These are phyloP conservation scores for Dreissena polymorpha DNA, from an alignment of 1,140 invertebrate genomes.

Conservation along the genomic window DNA sequence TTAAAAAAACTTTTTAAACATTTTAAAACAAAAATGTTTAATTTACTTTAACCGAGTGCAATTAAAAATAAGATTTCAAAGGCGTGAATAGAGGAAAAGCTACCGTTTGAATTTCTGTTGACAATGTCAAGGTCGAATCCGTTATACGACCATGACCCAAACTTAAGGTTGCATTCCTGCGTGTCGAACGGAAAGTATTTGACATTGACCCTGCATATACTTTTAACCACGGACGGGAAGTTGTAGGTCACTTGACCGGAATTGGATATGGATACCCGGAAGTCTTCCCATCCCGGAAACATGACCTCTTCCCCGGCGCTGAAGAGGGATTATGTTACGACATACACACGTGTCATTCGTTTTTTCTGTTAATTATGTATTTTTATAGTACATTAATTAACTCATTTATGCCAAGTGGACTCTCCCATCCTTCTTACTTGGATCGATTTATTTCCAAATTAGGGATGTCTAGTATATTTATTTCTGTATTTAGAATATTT, in stretches of 20 bases:
- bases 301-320: slow-evolving; percentile 51
- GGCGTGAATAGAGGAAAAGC: not conserved
- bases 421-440: too few species aligned
- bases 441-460: too few species aligned
- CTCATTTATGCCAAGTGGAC: too few species aligned
- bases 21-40: too few species aligned
- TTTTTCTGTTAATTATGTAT: too few species aligned
- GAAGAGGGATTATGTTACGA: too few species aligned
- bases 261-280: slow-evolving; percentile 7
- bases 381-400: too few species aligned
- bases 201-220: slow-evolving; percentile 42
- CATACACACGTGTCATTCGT: too few species aligned
- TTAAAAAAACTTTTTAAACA: too few species aligned
- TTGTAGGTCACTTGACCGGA: slow-evolving; percentile 41
- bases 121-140: slow-evolving; percentile 45
- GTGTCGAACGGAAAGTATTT: slow-evolving; percentile 50
- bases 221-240: slow-evolving; percentile 44
- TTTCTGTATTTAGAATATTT: too few species aligned
- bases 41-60: too few species aligned
- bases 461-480: too few species aligned
- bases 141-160: slow-evolving; percentile 52
- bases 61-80: not conserved
- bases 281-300: slow-evolving; percentile 49
- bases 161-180: slow-evolving; percentile 44
- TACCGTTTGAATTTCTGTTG: slow-evolving; percentile 44